Conservation (phyloP, 1,140 invertebrate genomes). For the Cotesia typhae region DNA sequence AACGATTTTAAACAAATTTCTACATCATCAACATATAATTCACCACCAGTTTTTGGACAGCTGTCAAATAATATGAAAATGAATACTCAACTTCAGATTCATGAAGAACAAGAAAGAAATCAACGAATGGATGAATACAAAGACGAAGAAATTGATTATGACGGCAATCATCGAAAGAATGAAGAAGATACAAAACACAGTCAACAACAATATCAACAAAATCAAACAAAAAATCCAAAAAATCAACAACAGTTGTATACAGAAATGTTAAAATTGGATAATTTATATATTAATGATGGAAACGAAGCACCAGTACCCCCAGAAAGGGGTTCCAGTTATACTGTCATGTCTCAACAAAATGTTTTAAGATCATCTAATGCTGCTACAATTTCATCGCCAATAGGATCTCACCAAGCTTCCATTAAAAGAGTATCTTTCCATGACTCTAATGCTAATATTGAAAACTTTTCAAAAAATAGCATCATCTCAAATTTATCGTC, state of each 20-base stretch:
- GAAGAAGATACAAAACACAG: slow-evolving; percentile 65
- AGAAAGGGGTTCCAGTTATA: slow-evolving; percentile 82
- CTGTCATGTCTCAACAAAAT: slow-evolving; percentile 76
- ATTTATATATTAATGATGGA: slow-evolving; percentile 66
- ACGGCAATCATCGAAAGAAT: slow-evolving; percentile 61
- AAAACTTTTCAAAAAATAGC: slow-evolving; percentile 56
- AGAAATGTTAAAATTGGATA: slow-evolving; percentile 66
- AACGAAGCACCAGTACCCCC: slow-evolving; percentile 75
- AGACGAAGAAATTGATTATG: slow-evolving; percentile 64
- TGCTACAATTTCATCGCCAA: slow-evolving; percentile 53
- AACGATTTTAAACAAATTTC: too few relatives aligned
- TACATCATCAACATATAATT: slow-evolving; percentile 39
- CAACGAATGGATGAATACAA: slow-evolving; percentile 68
- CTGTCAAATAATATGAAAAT: slow-evolving; percentile 31
- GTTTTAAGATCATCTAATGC: slow-evolving; percentile 62
- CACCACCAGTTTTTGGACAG: slow-evolving; percentile 41
- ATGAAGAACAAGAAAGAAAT: slow-evolving; percentile 65
- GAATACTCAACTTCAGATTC: slow-evolving; percentile 45
- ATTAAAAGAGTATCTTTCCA: slow-evolving; percentile 80
- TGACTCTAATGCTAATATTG: slow-evolving; percentile 71
- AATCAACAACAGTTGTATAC: slow-evolving; percentile 54
- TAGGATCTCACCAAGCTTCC: slow-evolving; percentile 49
- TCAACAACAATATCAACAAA: slow-evolving; percentile 47
- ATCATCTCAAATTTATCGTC: slow-evolving; percentile 52
- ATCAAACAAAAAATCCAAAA: slow-evolving; percentile 45